Evolutionary conservation across 2,113 vertebrate genomes (phyloP).

Genomic region (Nestor notabilis): DNA sequence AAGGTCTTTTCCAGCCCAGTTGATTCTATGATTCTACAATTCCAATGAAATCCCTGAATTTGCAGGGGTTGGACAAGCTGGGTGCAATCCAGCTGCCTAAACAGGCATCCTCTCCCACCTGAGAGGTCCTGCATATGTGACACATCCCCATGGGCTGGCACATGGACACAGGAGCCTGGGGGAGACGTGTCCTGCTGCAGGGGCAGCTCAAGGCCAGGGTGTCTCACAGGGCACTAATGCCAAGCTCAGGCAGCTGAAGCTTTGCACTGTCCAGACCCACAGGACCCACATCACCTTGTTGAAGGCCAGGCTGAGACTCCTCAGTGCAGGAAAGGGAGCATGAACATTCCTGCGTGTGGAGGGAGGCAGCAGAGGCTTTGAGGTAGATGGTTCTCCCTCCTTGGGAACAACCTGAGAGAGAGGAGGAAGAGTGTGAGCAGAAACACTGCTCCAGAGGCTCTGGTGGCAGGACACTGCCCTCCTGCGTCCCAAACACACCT

Average conservation of each 20-base stretch:
- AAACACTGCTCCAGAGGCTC: not conserved
- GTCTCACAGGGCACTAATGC: not conserved
- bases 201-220: not conserved
- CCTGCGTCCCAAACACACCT: not conserved
- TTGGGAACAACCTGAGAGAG: not conserved
- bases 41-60: not conserved
- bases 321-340: conserved; percentile 81
- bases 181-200: not conserved
- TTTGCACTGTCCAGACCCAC: not conserved
- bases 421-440: not conserved
- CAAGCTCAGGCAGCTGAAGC: not conserved
- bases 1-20: too few species aligned
- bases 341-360: not conserved
- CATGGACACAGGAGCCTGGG: not conserved
- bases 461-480: not conserved
- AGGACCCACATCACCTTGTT: conserved; percentile 80
- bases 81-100: not conserved
- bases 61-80: not conserved
- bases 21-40: too few species aligned
- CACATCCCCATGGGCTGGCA: not conserved
- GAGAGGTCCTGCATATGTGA: not conserved
- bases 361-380: conserved; percentile 20
- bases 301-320: conserved; percentile 80
- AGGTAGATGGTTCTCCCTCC: not conserved
- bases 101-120: not conserved